These are phyloP conservation scores for Enchytraeus crypticus DNA, from an alignment of 2,888 invertebrate genomes.

Conservation along the genomic window DNA sequence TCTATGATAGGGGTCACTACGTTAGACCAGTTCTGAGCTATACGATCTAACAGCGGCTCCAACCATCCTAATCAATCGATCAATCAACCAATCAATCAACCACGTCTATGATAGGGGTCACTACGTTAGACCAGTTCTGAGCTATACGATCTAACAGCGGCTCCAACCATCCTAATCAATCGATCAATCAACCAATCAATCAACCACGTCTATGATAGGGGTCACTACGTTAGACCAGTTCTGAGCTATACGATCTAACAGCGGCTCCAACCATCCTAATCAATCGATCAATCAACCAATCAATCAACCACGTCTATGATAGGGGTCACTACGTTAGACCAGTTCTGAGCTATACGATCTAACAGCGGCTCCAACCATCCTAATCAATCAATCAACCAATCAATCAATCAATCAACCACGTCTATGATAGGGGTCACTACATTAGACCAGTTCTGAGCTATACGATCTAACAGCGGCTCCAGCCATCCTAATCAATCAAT, in stretches of 20 bases:
- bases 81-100: no score
- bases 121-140: conserved; percentile 41
- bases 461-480: conserved; percentile 47
- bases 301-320: conserved; percentile 45
- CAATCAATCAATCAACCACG: no score
- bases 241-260: conserved; percentile 44
- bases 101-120: conserved; percentile 49
- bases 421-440: conserved; percentile 50
- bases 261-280: conserved; percentile 49
- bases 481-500: conserved; percentile 50
- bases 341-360: conserved; percentile 43
- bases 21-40: conserved; percentile 47
- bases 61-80: no score
- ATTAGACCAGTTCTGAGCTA: conserved; percentile 39
- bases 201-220: conserved; percentile 46
- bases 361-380: conserved; percentile 49
- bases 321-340: conserved; percentile 45
- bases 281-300: no score
- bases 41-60: no score
- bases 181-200: no score
- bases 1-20: conserved; percentile 94
- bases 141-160: conserved; percentile 47
- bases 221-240: conserved; percentile 44
- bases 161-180: conserved; percentile 50
- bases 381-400: no score